These are phyloP conservation scores for Saguinus midas DNA, from an alignment of 2,113 vertebrate genomes.

Conservation along the genomic window DNA sequence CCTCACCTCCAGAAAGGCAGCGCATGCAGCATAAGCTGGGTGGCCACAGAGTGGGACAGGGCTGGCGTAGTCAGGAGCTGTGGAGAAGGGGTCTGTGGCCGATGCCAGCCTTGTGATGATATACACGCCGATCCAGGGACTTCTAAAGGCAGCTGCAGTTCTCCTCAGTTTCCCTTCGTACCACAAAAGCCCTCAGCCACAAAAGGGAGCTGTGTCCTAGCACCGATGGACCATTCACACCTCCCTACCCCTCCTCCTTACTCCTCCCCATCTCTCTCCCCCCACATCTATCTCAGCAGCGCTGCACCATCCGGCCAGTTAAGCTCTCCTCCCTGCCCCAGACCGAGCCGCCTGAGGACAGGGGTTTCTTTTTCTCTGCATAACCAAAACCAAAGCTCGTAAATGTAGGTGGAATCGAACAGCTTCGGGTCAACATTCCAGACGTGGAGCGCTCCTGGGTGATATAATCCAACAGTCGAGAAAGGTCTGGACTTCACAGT, in stretches of 20 bases:
- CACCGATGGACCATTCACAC: neutral
- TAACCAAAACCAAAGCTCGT: neutral
- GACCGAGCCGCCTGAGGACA: neutral
- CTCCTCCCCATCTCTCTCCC: neutral
- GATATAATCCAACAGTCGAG: neutral
- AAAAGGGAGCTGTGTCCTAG: neutral
- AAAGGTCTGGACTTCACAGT: rapidly evolving
- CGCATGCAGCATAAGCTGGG: rapidly evolving
- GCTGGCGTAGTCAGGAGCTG: neutral
- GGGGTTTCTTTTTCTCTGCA: neutral
- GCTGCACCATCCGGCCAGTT: rapidly evolving
- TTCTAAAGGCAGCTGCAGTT: neutral
- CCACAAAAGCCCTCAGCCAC: no score
- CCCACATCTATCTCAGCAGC: neutral
- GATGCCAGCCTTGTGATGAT: neutral
- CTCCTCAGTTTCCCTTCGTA: neutral
- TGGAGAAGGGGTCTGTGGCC: neutral
- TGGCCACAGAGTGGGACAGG: rapidly evolving
- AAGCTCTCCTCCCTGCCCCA: no score
- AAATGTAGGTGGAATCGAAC: neutral
- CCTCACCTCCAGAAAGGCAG: neutral
- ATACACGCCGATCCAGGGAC: rapidly evolving
- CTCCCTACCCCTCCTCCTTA: neutral
- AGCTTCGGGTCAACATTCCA: rapidly evolving
- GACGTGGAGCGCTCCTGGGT: neutral